These are phyloP conservation scores for Barnardius zonarius DNA, from an alignment of 2,113 vertebrate genomes.

Conservation along the genomic window DNA sequence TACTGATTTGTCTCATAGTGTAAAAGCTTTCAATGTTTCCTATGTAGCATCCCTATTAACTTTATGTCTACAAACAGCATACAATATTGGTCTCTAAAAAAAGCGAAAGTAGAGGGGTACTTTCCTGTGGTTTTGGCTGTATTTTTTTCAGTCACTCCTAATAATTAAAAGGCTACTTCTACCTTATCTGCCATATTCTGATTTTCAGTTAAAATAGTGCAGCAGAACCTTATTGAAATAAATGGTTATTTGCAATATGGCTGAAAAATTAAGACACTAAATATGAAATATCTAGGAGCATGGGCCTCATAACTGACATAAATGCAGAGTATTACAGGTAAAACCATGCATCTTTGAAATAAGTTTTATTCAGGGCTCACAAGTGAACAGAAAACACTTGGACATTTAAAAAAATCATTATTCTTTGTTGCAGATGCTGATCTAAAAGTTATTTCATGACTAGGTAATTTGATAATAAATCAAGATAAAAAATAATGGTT, in stretches of 20 bases:
- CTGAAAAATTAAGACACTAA: neutral
- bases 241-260: neutral
- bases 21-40: neutral
- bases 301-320: neutral
- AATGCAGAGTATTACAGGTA: neutral
- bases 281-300: neutral
- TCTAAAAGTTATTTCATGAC: neutral
- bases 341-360: neutral
- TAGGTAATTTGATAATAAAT: neutral
- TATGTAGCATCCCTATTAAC: neutral
- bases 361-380: neutral
- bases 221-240: neutral
- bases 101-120: neutral
- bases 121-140: neutral
- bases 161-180: neutral
- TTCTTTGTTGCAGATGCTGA: neutral
- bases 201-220: neutral
- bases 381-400: neutral
- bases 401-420: neutral
- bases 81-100: neutral
- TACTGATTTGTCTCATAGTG: neutral
- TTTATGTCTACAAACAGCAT: neutral
- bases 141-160: neutral
- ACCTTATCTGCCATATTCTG: neutral
- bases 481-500: neutral